Percentiles rank a stretch among this genome's conserved stretches.
phyloP scores from a whole-genome alignment of 2,888 invertebrate species.

The Limulus polyphemus region DNA sequence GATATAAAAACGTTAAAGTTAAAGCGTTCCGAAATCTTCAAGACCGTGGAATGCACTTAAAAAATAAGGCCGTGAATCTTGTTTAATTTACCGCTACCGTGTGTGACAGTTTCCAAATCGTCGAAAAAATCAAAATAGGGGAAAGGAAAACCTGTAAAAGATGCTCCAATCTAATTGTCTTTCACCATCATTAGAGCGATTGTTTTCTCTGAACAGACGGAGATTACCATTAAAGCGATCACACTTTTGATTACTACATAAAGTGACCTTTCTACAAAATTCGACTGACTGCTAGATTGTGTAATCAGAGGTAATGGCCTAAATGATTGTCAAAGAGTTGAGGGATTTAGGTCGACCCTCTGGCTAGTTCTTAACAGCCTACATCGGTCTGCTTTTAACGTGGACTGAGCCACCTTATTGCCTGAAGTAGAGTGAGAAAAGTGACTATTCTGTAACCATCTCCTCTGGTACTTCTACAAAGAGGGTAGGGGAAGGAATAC shows the following conservation, averaged over 20 bases:
- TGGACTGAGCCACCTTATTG: background rate
- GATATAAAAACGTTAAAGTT: too few species aligned
- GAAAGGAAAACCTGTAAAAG: too few species aligned
- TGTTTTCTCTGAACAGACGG: constrained; percentile 4
- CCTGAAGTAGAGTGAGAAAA: background rate
- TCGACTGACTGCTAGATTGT: background rate
- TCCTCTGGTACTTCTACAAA: too few species aligned
- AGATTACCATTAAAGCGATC: constrained; percentile 18
- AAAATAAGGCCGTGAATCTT: too few species aligned
- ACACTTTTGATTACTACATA: constrained; percentile 16
- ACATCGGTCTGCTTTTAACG: constrained; percentile 6
- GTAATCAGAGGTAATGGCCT: constrained; percentile 7
- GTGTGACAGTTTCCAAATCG: too few species aligned
- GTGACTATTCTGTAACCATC: too few species aligned
- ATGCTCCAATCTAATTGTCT: constrained; percentile 1
- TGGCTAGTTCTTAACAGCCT: background rate
- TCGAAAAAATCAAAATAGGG: too few species aligned
- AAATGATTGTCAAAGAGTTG: constrained; percentile 8
- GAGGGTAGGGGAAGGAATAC: background rate
- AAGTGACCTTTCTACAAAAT: constrained; percentile 12
- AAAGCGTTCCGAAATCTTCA: too few species aligned
- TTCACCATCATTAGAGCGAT: constrained; percentile 7
- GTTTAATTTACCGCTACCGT: too few species aligned
- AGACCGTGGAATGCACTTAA: too few species aligned
- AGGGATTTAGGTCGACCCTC: background rate